Conservation (phyloP, 2,888 invertebrate species). For the Teleogryllus oceanicus region DNA sequence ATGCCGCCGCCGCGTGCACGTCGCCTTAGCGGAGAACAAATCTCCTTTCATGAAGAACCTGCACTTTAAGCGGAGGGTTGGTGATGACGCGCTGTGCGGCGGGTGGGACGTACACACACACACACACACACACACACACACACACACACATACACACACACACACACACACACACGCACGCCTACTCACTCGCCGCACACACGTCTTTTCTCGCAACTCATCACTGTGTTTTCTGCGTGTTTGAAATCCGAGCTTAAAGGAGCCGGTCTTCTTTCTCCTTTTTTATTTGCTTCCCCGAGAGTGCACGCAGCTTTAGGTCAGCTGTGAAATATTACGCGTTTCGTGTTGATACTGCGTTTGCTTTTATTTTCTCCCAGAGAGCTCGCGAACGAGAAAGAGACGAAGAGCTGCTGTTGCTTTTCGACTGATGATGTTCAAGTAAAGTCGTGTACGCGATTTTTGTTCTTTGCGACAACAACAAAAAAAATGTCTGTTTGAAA, state of each 20-base stretch:
- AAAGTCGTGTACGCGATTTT: slow-evolving; percentile 18
- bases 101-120: not conserved
- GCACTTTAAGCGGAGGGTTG: not conserved
- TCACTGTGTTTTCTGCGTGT: slow-evolving; percentile 2
- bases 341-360: slow-evolving; percentile 3
- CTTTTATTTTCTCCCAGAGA: slow-evolving; percentile 4
- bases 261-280: not conserved
- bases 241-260: slow-evolving; percentile 18
- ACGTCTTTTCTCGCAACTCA: not conserved
- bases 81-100: not conserved
- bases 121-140: not conserved
- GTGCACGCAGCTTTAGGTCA: slow-evolving; percentile 6
- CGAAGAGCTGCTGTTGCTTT: slow-evolving; percentile 1
- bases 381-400: not conserved
- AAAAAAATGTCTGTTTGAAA: not conserved
- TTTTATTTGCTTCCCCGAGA: not conserved
- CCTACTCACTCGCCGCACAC: not conserved
- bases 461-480: not conserved
- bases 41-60: slow-evolving; percentile 18
- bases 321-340: slow-evolving; percentile 18
- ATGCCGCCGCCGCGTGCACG: not conserved
- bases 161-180: not conserved
- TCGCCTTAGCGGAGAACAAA: not conserved
- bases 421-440: slow-evolving; percentile 18
- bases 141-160: not conserved